These are phyloP conservation scores for Chromis chromis DNA, from an alignment of 2,797 vertebrate species.

Conservation along the genomic window DNA sequence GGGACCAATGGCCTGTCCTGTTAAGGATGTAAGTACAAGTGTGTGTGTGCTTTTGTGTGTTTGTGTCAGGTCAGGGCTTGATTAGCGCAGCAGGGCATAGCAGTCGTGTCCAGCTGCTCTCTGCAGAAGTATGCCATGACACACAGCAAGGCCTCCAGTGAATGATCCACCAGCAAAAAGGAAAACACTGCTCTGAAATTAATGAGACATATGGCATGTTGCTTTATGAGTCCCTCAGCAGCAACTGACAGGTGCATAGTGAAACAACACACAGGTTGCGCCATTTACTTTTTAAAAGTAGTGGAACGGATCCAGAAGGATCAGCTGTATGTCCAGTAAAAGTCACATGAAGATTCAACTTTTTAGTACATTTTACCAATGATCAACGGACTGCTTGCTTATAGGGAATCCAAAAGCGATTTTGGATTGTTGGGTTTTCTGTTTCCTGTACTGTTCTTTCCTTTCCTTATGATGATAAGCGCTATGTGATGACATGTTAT, in stretches of 20 bases:
- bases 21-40: conserved; percentile 8
- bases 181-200: conserved; percentile 35
- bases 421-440: too few species aligned
- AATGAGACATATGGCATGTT: conserved; percentile 60
- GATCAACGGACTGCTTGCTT: too few species aligned
- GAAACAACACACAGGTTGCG: conserved; percentile 31
- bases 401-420: too few species aligned
- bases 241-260: conserved; percentile 30
- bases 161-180: conserved; percentile 53
- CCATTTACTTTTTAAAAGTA: conserved; percentile 22
- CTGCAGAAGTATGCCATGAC: conserved; percentile 64
- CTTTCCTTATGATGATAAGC: too few species aligned
- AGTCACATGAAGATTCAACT: neutral
- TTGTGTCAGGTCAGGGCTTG: conserved; percentile 54
- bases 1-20: conserved; percentile 17
- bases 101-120: conserved; percentile 67
- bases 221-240: conserved; percentile 43
- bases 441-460: too few species aligned
- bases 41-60: conserved; percentile 20
- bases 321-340: neutral
- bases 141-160: conserved; percentile 52
- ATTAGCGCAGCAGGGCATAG: conserved; percentile 61
- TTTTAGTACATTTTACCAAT: neutral
- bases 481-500: too few species aligned
- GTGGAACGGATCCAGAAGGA: neutral